Conservation (phyloP, 2,797 vertebrate species). For the Esox lucius region DNA sequence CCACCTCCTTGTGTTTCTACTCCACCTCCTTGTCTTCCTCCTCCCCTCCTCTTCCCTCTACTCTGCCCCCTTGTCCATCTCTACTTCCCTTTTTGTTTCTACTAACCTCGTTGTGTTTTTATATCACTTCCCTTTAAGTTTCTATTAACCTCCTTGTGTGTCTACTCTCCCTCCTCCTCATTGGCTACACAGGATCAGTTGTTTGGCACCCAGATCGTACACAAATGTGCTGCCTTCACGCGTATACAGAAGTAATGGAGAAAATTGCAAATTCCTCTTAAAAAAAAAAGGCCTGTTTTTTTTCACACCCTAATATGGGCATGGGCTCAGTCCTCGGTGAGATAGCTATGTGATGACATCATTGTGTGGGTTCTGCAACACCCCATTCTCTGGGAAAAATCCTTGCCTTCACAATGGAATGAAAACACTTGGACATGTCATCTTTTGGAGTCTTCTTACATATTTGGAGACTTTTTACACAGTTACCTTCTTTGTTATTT, state of each 20-base stretch:
- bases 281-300: conserved; percentile 24
- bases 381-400: conserved; percentile 19
- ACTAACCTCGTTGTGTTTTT: too few species aligned
- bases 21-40: too few species aligned
- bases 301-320: conserved; percentile 29
- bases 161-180: background rate
- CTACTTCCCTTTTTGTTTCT: too few species aligned
- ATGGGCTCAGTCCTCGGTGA: conserved; percentile 20
- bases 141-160: background rate
- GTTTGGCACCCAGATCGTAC: background rate
- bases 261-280: conserved; percentile 35
- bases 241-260: background rate
- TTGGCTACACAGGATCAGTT: background rate
- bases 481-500: background rate
- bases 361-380: conserved; percentile 14
- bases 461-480: background rate
- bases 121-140: too few species aligned
- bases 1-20: too few species aligned
- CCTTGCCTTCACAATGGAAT: conserved; percentile 16
- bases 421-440: background rate
- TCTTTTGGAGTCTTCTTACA: background rate
- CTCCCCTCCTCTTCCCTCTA: too few species aligned
- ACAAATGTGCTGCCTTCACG: conserved; percentile 8
- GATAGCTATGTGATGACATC: conserved; percentile 38
- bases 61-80: too few species aligned